Percentiles rank a stretch among this genome's conserved stretches.
Evolutionary conservation across 1,140 invertebrate genomes (phyloP).

Genomic region (Drosophila nigromelanica): DNA sequence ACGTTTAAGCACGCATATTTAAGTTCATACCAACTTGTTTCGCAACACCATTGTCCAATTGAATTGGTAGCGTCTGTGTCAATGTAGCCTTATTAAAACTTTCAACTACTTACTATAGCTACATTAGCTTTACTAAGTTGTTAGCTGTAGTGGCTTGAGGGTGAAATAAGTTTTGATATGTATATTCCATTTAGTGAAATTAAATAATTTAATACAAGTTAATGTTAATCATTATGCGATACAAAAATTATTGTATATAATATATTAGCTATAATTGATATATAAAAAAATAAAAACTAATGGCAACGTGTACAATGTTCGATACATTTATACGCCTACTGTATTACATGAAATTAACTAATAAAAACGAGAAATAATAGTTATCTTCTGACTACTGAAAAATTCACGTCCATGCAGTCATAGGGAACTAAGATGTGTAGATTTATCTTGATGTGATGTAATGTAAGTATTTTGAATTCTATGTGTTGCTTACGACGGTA

Average conservation of each 20-base stretch:
- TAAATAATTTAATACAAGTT: slow-evolving; percentile 35
- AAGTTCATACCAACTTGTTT: slow-evolving; percentile 51
- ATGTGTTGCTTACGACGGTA: no score
- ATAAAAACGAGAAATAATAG: slow-evolving; percentile 13
- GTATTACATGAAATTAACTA: slow-evolving; percentile 33
- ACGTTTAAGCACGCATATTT: slow-evolving; percentile 42
- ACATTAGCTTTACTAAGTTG: slow-evolving; percentile 51
- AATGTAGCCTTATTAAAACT: slow-evolving; percentile 57
- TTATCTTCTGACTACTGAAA: no score
- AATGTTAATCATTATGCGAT: slow-evolving; percentile 27
- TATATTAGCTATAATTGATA: slow-evolving; percentile 44
- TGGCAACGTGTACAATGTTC: slow-evolving; percentile 64
- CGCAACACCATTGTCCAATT: slow-evolving; percentile 61
- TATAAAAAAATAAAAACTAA: slow-evolving; percentile 22
- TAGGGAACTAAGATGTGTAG: no score
- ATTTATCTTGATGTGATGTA: no score
- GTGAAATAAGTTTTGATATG: slow-evolving; percentile 59
- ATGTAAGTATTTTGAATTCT: no score
- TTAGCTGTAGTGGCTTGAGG: slow-evolving; percentile 62
- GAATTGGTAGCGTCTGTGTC: slow-evolving; percentile 66
- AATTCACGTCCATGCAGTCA: no score
- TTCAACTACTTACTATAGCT: slow-evolving; percentile 59
- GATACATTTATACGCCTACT: slow-evolving; percentile 60
- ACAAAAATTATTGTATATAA: slow-evolving; percentile 48
- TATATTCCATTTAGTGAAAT: slow-evolving; percentile 47